Percentiles rank a stretch among this genome's conserved stretches.
Evolutionary conservation across 64 coral and sea anemone species (phyloP).

Genomic region (Acropora yongei): DNA sequence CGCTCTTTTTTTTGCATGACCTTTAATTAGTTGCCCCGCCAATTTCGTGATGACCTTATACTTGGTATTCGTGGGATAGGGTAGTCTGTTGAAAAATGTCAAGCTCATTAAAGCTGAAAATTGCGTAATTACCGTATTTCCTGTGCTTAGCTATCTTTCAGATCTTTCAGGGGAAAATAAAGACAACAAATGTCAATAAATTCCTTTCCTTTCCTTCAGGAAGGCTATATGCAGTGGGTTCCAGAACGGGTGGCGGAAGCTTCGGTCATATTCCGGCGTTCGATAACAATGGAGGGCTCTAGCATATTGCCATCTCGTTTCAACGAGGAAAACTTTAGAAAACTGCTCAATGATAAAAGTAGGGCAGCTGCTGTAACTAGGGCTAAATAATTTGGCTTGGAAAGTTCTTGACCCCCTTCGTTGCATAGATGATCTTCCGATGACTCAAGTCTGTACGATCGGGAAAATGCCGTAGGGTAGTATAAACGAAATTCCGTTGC

Average conservation of each 20-base stretch:
- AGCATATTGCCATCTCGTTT: neutral
- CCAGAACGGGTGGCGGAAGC: neutral
- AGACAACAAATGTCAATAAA: neutral
- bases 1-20: neutral
- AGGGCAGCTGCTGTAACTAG: too few species aligned
- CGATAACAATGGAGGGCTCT: too few species aligned
- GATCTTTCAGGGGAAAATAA: neutral
- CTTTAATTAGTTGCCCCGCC: neutral
- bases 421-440: too few species aligned
- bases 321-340: neutral
- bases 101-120: slow-evolving; percentile 48
- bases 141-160: slow-evolving; percentile 16
- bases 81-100: slow-evolving; percentile 35
- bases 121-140: slow-evolving; percentile 49
- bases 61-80: neutral
- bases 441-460: too few species aligned
- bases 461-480: too few species aligned
- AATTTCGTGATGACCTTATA: slow-evolving; percentile 31
- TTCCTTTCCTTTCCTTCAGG: neutral
- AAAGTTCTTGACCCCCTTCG: too few species aligned
- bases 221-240: neutral
- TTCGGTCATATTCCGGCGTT: neutral
- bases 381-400: too few species aligned
- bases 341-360: too few species aligned
- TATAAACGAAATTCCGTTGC: neutral